Evolutionary conservation across 1,140 invertebrate species (phyloP).

Genomic region (Atopsyche davidsoni): DNA sequence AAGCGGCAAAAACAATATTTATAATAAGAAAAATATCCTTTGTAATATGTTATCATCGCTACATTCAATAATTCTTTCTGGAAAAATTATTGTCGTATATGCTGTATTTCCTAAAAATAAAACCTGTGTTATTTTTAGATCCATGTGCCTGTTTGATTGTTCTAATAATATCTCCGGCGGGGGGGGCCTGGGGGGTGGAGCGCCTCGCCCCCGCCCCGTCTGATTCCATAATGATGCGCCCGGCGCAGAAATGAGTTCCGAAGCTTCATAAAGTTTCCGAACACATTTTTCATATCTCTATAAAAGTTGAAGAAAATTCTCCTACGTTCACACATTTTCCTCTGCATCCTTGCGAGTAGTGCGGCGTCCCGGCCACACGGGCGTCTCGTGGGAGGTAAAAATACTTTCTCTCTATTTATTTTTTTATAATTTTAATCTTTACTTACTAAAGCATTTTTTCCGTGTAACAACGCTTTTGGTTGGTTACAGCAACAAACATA

Average conservation of each 20-base stretch:
- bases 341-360: conserved; percentile 13
- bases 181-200: background rate
- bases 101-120: conserved; percentile 14
- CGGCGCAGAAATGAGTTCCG: conserved; percentile 26
- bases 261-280: conserved; percentile 31
- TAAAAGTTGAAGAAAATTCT: conserved; percentile 31
- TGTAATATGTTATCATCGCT: no score
- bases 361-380: no score
- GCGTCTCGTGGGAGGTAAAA: no score
- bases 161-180: no score
- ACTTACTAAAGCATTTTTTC: no score
- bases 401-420: no score
- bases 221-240: conserved; percentile 12
- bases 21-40: no score
- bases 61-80: no score
- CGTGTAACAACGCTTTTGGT: no score
- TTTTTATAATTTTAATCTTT: no score
- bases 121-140: conserved; percentile 9
- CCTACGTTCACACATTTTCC: conserved; percentile 29
- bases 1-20: no score
- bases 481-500: no score
- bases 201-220: background rate
- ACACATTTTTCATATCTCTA: conserved; percentile 32
- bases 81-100: conserved; percentile 9
- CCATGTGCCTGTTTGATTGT: conserved; percentile 3